A percentile compares a stretch with the other conserved stretches of the same genome.
Evolutionary conservation across 2,888 invertebrate genomes (phyloP).

Genomic region (Cylloceria caligata): DNA sequence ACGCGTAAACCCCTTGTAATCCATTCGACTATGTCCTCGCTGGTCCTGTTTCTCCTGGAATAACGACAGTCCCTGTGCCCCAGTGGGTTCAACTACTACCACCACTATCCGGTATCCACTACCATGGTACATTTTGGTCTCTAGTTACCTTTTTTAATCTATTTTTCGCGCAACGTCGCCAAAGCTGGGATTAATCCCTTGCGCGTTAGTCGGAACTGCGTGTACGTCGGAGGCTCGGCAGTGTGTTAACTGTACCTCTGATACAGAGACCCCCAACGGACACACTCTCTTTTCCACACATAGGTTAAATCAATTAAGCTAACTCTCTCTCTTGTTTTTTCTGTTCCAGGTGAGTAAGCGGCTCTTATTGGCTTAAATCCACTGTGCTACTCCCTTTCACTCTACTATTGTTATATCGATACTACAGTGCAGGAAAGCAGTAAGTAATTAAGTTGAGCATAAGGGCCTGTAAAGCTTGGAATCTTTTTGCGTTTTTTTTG

Average conservation of each 20-base stretch:
- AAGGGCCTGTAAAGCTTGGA: slow-evolving; percentile 5
- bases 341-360: slow-evolving; percentile 78
- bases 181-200: slow-evolving; percentile 56
- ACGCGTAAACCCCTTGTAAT: slow-evolving; percentile 49
- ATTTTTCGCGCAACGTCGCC: slow-evolving; percentile 48
- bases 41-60: slow-evolving; percentile 29
- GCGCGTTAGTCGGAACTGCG: slow-evolving; percentile 15
- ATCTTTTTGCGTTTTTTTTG: slow-evolving; percentile 13
- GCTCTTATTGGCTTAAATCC: slow-evolving; percentile 64
- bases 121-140: slow-evolving; percentile 34
- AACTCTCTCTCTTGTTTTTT: slow-evolving; percentile 65
- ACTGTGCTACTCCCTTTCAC: slow-evolving; percentile 18
- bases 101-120: slow-evolving; percentile 17
- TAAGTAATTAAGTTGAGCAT: slow-evolving; percentile 74
- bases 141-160: slow-evolving; percentile 38
- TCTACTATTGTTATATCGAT: slow-evolving; percentile 26
- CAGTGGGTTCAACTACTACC: slow-evolving; percentile 36
- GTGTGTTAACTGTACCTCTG: slow-evolving; percentile 39
- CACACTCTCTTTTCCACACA: slow-evolving; percentile 38
- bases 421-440: slow-evolving; percentile 56
- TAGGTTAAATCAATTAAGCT: slow-evolving; percentile 70
- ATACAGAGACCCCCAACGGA: slow-evolving; percentile 12
- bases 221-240: slow-evolving; percentile 34
- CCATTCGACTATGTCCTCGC: slow-evolving; percentile 49
- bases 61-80: slow-evolving; percentile 28